These are phyloP conservation scores for Tetranychus piercei DNA, from an alignment of 2,888 invertebrate genomes.

Conservation along the genomic window DNA sequence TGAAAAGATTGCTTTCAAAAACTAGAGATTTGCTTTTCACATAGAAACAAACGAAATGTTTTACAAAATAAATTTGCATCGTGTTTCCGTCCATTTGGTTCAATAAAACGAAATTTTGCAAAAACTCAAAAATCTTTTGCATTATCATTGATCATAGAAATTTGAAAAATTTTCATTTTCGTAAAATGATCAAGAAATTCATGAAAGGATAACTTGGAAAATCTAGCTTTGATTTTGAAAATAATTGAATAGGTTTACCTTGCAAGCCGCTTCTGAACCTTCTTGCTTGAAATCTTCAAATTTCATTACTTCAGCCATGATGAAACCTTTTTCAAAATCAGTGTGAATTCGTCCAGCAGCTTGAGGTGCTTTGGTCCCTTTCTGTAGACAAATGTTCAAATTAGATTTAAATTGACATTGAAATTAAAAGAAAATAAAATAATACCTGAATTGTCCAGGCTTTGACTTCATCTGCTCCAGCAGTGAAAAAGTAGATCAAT, in stretches of 20 bases:
- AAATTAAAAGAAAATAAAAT: background rate
- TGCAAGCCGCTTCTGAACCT: conserved; percentile 74
- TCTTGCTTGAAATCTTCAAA: conserved; percentile 89
- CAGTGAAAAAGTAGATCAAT: conserved; percentile 93
- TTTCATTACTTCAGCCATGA: conserved; percentile 99
- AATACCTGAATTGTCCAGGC: conserved; percentile 94
- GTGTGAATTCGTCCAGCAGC: conserved; percentile 97
- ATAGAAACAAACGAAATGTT: too few species aligned
- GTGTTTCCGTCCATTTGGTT: too few species aligned
- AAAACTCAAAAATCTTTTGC: too few species aligned
- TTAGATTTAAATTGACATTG: background rate
- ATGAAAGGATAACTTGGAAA: too few species aligned
- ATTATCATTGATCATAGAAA: too few species aligned
- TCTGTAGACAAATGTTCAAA: conserved; percentile 40
- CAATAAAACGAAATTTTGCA: too few species aligned
- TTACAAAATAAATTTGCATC: too few species aligned
- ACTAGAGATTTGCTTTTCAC: too few species aligned
- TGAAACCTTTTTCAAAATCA: conserved; percentile 99
- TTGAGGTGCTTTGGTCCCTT: conserved; percentile 93
- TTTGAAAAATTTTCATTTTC: too few species aligned
- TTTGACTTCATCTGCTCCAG: conserved; percentile 93
- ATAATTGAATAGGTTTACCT: conserved; percentile 36
- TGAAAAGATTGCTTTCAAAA: background rate
- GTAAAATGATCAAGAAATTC: too few species aligned
- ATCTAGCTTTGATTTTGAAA: too few species aligned